These are phyloP conservation scores for Agrypnia vestita DNA, from an alignment of 1,140 invertebrate species.

Conservation along the genomic window DNA sequence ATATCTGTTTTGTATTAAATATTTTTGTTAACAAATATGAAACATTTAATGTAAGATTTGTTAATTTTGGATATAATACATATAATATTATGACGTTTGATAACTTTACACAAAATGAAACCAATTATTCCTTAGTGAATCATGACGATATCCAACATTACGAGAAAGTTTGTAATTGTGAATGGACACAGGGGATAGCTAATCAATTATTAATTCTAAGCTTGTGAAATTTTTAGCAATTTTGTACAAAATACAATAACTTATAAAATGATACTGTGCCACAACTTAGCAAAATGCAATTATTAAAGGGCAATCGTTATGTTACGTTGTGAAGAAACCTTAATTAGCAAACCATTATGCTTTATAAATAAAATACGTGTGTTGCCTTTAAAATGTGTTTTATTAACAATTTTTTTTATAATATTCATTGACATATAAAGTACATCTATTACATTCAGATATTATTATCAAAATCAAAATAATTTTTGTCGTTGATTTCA, in stretches of 20 bases:
- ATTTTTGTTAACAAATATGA: background rate
- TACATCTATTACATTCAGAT: background rate
- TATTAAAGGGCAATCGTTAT: constrained; percentile 56
- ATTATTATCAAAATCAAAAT: constrained; percentile 5
- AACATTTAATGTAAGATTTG: constrained; percentile 5
- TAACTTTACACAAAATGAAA: too few relatives aligned
- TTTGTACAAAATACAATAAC: constrained; percentile 58
- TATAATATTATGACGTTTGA: background rate
- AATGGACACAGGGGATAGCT: constrained; percentile 50
- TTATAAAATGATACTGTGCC: constrained; percentile 58
- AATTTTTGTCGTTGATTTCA: background rate
- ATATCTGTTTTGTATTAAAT: background rate
- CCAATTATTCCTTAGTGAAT: too few relatives aligned
- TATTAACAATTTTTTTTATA: constrained; percentile 47
- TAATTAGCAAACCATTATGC: constrained; percentile 58
- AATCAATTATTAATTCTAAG: constrained; percentile 56
- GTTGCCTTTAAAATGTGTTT: constrained; percentile 60
- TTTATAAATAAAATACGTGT: constrained; percentile 61
- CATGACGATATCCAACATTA: constrained; percentile 7
- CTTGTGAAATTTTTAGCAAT: constrained; percentile 59
- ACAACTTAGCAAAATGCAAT: constrained; percentile 59
- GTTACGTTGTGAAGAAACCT: constrained; percentile 53
- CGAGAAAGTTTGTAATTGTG: constrained; percentile 37
- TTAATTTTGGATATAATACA: constrained; percentile 2
- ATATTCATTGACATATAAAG: constrained; percentile 23